Evolutionary conservation across 2,797 vertebrate species (phyloP).

Genomic region (Phyllotis vaccarum): DNA sequence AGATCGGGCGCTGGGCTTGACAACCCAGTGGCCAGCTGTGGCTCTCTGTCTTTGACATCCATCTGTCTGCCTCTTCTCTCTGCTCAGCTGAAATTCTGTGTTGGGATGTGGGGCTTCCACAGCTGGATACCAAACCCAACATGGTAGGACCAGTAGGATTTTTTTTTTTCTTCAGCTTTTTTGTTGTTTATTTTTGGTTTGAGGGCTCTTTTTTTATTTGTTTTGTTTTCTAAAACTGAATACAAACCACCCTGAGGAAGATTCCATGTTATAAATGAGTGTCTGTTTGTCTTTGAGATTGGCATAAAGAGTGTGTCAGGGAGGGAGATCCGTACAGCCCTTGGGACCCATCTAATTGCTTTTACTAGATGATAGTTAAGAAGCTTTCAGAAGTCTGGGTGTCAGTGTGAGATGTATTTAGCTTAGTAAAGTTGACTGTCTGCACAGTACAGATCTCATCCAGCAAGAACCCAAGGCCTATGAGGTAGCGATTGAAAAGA

Average conservation of each 20-base stretch:
- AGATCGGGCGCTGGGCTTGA: constrained; percentile 38
- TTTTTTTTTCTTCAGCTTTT: not conserved
- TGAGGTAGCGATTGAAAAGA: constrained; percentile 17
- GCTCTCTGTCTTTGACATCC: constrained; percentile 10
- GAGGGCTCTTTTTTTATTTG: not conserved
- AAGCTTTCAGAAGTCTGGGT: constrained; percentile 62
- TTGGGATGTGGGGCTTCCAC: not conserved
- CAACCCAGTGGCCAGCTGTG: not conserved
- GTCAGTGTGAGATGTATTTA: constrained; percentile 41
- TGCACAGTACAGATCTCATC: constrained; percentile 53
- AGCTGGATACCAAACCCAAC: not conserved
- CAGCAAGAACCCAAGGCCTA: constrained; percentile 60
- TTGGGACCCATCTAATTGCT: constrained; percentile 43
- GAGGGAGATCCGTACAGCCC: not conserved
- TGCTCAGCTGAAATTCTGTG: not conserved
- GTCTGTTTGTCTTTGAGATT: constrained; percentile 59
- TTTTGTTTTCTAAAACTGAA: not conserved
- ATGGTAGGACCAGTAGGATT: not conserved
- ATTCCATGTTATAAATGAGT: not conserved
- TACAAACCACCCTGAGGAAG: not conserved
- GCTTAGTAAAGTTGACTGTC: constrained; percentile 57
- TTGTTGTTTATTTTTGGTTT: not conserved
- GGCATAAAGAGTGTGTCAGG: not conserved
- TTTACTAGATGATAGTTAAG: constrained; percentile 68
- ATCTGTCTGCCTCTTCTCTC: not conserved